phyloP scores from a whole-genome alignment of 2,888 invertebrate genomes.

The Branchinecta sandiegonensis region DNA sequence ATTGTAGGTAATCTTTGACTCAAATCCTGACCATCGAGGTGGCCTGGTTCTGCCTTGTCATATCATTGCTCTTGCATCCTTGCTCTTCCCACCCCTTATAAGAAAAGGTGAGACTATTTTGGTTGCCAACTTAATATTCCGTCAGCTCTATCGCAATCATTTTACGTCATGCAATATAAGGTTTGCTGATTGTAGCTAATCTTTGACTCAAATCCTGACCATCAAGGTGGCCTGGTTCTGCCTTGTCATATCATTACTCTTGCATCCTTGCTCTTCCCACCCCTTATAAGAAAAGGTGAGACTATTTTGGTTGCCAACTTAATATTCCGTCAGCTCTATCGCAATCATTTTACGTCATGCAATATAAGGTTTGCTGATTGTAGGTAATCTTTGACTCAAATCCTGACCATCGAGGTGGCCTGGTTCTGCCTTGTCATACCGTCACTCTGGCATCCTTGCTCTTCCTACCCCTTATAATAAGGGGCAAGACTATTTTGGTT shows the following conservation, averaged over 20 bases:
- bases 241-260: conserved; percentile 11
- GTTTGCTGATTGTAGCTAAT: too few relatives aligned
- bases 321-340: too few relatives aligned
- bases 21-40: not conserved
- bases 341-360: too few relatives aligned
- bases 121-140: too few relatives aligned
- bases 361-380: not conserved
- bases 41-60: not conserved
- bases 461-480: not conserved
- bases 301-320: too few relatives aligned
- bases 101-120: too few relatives aligned
- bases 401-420: not conserved
- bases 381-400: conserved; percentile 10
- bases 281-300: too few relatives aligned
- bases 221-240: not conserved
- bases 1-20: conserved; percentile 13
- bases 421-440: not conserved
- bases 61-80: not conserved
- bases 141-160: too few relatives aligned
- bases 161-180: too few relatives aligned
- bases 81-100: not conserved
- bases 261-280: conserved; percentile 7
- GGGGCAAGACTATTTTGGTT: too few relatives aligned
- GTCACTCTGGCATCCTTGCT: not conserved
- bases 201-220: not conserved